phyloP scores from a whole-genome alignment of 92 coral and sea anemone species.

The Montipora capitata region DNA sequence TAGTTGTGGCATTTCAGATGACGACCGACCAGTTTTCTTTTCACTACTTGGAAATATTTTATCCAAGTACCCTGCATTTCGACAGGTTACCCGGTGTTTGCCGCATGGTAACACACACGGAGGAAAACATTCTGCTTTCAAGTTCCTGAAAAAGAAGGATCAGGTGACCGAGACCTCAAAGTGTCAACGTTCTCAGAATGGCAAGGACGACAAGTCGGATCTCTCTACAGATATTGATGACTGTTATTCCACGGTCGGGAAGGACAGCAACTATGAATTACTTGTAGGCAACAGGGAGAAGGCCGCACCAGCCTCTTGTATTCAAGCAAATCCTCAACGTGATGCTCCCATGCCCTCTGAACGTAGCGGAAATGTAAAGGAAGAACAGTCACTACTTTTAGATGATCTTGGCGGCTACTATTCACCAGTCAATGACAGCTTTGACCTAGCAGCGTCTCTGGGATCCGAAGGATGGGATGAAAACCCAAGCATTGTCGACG shows the following conservation, averaged over 20 bases:
- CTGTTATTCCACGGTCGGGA: background rate
- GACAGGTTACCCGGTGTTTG: background rate
- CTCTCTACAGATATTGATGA: background rate
- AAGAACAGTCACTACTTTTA: background rate
- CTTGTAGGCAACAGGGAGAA: background rate
- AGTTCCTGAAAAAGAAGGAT: background rate
- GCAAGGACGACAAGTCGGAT: background rate
- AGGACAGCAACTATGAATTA: background rate
- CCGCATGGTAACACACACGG: background rate
- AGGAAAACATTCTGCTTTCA: background rate
- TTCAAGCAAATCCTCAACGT: background rate
- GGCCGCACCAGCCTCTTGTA: background rate
- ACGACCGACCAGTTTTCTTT: too few species aligned
- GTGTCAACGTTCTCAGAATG: background rate
- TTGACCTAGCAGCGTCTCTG: background rate
- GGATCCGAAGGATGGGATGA: too few species aligned
- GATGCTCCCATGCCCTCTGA: background rate
- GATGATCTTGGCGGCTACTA: background rate
- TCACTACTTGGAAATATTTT: too few species aligned
- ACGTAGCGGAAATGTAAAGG: background rate
- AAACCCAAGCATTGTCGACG: too few species aligned
- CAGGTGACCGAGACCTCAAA: background rate
- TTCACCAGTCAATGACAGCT: background rate
- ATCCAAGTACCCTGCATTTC: background rate
- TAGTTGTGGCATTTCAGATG: background rate